Evolutionary conservation across 2,797 vertebrate species (phyloP).

Genomic region (Champsocephalus gunnari): DNA sequence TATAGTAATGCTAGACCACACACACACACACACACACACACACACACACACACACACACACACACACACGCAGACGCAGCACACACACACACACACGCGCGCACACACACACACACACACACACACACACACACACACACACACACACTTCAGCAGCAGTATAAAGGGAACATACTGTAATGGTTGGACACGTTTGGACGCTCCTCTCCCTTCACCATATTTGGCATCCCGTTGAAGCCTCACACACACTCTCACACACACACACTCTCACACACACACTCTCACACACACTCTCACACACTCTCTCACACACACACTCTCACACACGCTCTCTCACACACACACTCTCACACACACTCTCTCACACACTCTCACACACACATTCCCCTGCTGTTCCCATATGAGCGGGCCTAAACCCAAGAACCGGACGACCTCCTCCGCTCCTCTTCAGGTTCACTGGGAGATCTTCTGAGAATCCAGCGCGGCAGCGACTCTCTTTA

Average conservation of each 20-base stretch:
- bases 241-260: constrained; percentile 52
- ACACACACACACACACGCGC: constrained; percentile 9
- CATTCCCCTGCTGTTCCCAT: constrained; percentile 40
- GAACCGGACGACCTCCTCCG: constrained; percentile 60
- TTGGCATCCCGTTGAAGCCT: constrained; percentile 60
- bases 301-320: constrained; percentile 5
- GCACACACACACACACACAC: not conserved
- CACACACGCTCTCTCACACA: constrained; percentile 29
- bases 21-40: no score
- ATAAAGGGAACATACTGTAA: constrained; percentile 37
- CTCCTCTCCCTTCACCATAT: constrained; percentile 70
- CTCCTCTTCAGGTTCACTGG: constrained; percentile 59
- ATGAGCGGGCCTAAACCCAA: constrained; percentile 62
- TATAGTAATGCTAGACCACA: no score
- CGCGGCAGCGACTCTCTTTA: constrained; percentile 21
- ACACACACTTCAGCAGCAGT: constrained; percentile 2
- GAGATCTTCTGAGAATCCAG: constrained; percentile 58
- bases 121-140: constrained; percentile 12
- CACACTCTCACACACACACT: constrained; percentile 34
- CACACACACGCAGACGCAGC: no score
- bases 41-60: constrained; percentile 3
- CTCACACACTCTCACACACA: constrained; percentile 40
- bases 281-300: constrained; percentile 23
- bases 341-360: constrained; percentile 35
- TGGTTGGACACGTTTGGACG: constrained; percentile 40